Base-by-base conservation (phyloP, 1,140 invertebrate species). In the Drosophila mojavensis region DNA sequence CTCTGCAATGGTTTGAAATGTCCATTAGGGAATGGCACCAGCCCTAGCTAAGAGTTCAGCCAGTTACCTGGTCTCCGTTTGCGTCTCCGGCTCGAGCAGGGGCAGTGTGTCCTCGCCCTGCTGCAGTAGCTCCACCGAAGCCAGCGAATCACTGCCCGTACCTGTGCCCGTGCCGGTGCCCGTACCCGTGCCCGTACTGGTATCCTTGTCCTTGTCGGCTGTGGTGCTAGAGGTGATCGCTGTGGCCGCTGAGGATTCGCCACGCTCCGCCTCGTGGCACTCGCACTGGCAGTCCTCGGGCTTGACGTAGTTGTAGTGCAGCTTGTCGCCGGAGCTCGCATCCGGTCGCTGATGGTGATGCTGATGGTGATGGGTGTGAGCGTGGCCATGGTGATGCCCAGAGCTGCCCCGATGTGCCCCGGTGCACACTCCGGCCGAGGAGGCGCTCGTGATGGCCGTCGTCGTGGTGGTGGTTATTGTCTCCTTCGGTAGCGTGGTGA, bases 281-380 rank as follows among this genome's bases (percentile, higher is more conserved):
- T 97, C 96, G 91, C 96, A 97, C 79, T 95, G 95, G 82, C 96
- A 97, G 63, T 96, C 96, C 84, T 97, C 96, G 0, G 96, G 96
- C 91, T 96, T 96, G 41, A 97, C 96, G 90, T 97, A 97, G 90
- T 94, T 96, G 79, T 96, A 96, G 65, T 95, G 93, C 20, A 94
- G 92, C 63, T 90, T 91, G 20, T 89, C 80, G 36, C 71, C 65
- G 9, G 66, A 30, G 0, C 54, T 53, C 4, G 63, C 75, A 7
- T 69, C 5, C 54, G 56, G 41, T 41, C 20, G 55, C n/a, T 63
- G 59, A 6, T 75, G 54, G 36, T 80, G 78, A 11, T 93, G 89
- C 1, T 90, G 89, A 55, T 91, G 79, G 48, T 13, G 56, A 47
- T 43, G 79, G 10, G 2, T 5, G 17, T 70, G 59, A 4, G 17